Evolutionary conservation across 2,888 invertebrate species (phyloP), one percentile per base, ranked within the genome.

Genomic region (Arenicola marina): DNA sequence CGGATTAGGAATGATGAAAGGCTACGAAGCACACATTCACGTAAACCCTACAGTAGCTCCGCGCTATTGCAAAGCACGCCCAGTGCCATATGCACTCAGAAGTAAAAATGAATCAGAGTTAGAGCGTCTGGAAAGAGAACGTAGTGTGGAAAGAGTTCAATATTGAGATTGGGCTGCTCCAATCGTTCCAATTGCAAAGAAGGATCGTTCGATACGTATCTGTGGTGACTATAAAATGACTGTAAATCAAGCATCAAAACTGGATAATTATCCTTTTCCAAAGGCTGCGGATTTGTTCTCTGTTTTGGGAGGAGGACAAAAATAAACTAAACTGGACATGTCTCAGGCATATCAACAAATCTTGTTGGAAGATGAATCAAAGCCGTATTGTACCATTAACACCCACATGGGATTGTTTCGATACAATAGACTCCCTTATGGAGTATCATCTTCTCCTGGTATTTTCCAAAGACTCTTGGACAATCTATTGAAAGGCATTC

Each of bases 141-240:
- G 48, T 43, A 46, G 33, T 0, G 29, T 59, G 3, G 28, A 4
- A 15, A 4, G 24, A 21, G 60, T 60, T 2, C 31, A 33, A 4
- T 15, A 24, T 28, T 54, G 60, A 4, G 3, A 53, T 11, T 61
- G 61, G 61, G 55, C 61, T 26, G 34, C 56, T 18, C 61, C 61
- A 26, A 44, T 56, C 11, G 61, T 61, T 18, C 18, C 24, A 4
- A 33, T 61, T 15, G 33, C 24, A 1, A 61, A 61, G 28, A 18
- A n/a, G 4, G 56, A 61, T 26, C 7, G 48, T 4, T 32, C 24
- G 2, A 24, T 61, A 4, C 31, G 61, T 4, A 15, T 61, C 2
- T 61, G 61, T 46, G 56, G 61, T 18, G 55, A 61, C 32, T 56
- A 46, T 24, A 56, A 56, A 26, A 56, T 61, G 11, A 56, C 61